Evolutionary conservation across 37 sponge, comb jelly and placozoan genomes (phyloP), one percentile per base, ranked within the genome.

Genomic region (Geodia barretti): DNA sequence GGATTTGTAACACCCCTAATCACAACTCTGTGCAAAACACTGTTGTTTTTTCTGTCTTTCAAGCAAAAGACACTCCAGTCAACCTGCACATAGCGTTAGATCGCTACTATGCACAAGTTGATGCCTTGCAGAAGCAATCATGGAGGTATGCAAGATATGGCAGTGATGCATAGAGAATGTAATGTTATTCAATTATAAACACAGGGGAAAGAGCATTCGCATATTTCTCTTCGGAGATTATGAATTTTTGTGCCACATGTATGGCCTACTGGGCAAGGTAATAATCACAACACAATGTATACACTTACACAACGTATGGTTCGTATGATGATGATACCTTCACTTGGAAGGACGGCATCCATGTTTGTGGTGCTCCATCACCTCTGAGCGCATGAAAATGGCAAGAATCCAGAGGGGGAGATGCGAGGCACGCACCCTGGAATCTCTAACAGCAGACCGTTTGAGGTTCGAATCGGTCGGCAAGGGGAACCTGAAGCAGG

Each of bases 351-450:
- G 84, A 11, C 69, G 84, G 4, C 84, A 84, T 33, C 39, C 62
- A 38, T 84, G 84, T 54, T 33, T 81, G 24, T 88, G 88, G 88
- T 88, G 88, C 68, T 38, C 31, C 8, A 82, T 88, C 41, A 61
- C 64, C 23, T 23, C 14, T 3, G 39, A 4, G 26, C 21, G 60
- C 11, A 19, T 87, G 76, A 41, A 74, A 35, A 58, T 41, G 25
- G 68, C 83, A 26, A 65, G 29, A 1, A 32, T 31, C 11, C 68
- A 30, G 2, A 62, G 88, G 43, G 72, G 47, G 17, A 4, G 43
- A 21, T 39, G n/a, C 11, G 36, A 26, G 9, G 39, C 1, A 20
- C 62, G 76, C 7, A 69, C 87, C 11, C 70, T 80, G 20, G 61
- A 80, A 0, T 36, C 73, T 1, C 70, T 87, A 9, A 11, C 23